A percentile compares a stretch with the other conserved stretches of the same genome.
These are phyloP conservation scores for Daboia siamensis DNA, from an alignment of 2,113 vertebrate species.

Conservation along the genomic window DNA sequence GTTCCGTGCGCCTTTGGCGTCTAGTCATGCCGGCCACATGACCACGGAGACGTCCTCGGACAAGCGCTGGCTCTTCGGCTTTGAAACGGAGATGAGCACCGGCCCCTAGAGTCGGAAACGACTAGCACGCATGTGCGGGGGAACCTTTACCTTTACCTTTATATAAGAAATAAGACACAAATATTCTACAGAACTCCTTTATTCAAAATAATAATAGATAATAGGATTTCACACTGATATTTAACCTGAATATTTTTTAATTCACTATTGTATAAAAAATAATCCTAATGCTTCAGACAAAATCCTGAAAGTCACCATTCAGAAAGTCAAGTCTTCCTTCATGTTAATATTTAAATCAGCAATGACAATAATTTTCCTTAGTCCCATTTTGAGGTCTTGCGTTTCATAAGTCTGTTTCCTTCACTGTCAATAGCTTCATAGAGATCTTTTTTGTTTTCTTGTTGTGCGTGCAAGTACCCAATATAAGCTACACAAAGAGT, in stretches of 20 bases:
- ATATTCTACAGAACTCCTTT: constrained; percentile 8
- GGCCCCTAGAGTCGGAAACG: no score
- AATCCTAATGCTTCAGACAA: neutral
- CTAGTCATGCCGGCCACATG: no score
- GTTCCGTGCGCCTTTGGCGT: no score
- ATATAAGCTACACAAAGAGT: constrained; percentile 89
- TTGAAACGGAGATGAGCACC: no score
- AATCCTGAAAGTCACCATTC: neutral
- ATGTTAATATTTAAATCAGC: neutral
- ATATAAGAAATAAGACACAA: neutral
- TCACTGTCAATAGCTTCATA: constrained; percentile 88
- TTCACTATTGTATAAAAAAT: constrained; percentile 5
- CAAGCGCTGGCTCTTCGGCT: no score
- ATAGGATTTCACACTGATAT: neutral
- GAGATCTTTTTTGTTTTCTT: constrained; percentile 85
- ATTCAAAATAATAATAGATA: constrained; percentile 28
- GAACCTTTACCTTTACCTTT: no score
- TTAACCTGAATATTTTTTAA: neutral
- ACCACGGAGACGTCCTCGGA: no score
- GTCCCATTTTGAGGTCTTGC: constrained; percentile 91
- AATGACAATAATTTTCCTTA: constrained; percentile 49
- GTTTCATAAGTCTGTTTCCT: constrained; percentile 81
- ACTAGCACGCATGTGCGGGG: no score
- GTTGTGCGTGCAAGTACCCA: constrained; percentile 86
- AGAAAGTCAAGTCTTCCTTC: neutral